Evolutionary conservation across 2,797 vertebrate species (phyloP), one percentile per base, ranked within the genome.

Genomic region (Botia kubotai): DNA sequence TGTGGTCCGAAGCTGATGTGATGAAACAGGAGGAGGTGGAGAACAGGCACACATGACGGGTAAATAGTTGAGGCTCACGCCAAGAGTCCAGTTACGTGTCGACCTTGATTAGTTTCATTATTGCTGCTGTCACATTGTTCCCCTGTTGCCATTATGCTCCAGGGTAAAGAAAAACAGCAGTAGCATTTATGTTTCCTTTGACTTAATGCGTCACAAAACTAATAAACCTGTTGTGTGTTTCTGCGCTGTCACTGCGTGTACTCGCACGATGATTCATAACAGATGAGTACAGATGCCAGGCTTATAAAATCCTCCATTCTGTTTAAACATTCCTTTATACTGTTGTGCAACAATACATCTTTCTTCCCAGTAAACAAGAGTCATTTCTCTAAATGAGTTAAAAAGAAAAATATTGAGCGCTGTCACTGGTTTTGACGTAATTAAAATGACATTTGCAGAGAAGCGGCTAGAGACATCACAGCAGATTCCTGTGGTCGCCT

Each of bases 31-130:
- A 79, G 43, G 60, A 66, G 78, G 68, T 65, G 66, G 75, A 57
- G 62, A 83, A 50, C 71, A 53, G 72, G 82, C 58, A 69, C 77
- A 82, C 84, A 80, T 26, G 73, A 83, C 84, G 81, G 81, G 81
- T 83, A 82, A 88, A 86, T 86, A 85, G 84, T 67, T 43, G 65
- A 63, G 53, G 55, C 68, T 76, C 7, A 57, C 73, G 82, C 85
- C 87, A 83, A 82, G 33, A 72, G 77, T 79, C 81, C 79, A 73
- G 80, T 82, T 84, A 81, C 84, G 75, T 86, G 85, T 88, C 88
- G 78, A 52, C 65, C 19, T 76, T 48, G 58, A 84, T 86, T 85
- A 85, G 46, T 68, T 72, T 89, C 85, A 71, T 53, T 76, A 74
- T 78, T 83, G 80, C 57, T 46, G 72, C 83, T 89, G 87, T 86